Base-by-base conservation (phyloP, 2,888 invertebrate species). In the Latrodectus hesperus region DNA sequence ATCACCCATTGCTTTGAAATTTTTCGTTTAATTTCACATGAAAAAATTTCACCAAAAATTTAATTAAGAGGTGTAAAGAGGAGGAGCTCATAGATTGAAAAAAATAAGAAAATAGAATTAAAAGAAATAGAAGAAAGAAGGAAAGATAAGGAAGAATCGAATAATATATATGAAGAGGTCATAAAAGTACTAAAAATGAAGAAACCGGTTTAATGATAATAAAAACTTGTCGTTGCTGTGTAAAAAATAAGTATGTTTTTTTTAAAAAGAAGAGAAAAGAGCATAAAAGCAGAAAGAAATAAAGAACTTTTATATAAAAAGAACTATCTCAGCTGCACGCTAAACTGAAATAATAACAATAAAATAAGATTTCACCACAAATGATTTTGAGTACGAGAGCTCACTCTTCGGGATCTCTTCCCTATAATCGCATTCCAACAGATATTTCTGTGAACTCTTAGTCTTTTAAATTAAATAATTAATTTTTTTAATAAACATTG, bases 151-250 rank as follows among this genome's bases (percentile, higher is more conserved):
- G 53, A 77, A 55, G 55, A 82, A 73, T 65, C 71, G 84, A 78
- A 74, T 75, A 79, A 85, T 79, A 79, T 79, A 79, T 85, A 80
- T 79, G 79, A 85, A 79, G 82, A 85, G 85, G 85, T 85, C 85
- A 85, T 79, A 85, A 85, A 79, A 85, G 74, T 79, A 70, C 84
- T 85, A 85, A 80, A 85, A 85, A 85, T 80, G 79, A 79, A 85
- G 74, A 85, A 85, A 85, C 85, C 85, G 85, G 85, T 85, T 85
- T 85, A 85, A 85, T 79, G 74, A 85, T 79, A 79, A 75, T 85
- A 79, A 85, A 85, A 85, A 79, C 85, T 85, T 85, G 85, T 85
- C 85, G 78, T 80, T 74, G 68, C 74, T 52, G 79, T 49, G 49
- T 49, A 84, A 84, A 84, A 84, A 77, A 73, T 73, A 81, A 76